Base-by-base conservation (phyloP, 2,797 vertebrate species). In the Dermochelys coriacea region DNA sequence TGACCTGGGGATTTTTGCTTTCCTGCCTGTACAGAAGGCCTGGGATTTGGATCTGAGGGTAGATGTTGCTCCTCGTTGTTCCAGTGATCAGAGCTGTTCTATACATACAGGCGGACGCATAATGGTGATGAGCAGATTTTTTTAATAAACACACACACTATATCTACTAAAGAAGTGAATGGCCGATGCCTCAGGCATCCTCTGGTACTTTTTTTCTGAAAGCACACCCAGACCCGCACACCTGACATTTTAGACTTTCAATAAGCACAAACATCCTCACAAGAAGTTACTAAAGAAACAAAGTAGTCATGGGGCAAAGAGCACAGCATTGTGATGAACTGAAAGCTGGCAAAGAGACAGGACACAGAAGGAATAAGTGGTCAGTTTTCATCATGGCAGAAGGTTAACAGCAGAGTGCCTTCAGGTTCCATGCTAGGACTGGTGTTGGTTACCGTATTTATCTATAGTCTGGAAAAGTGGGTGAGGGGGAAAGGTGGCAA, bases 111-210 rank as follows among this genome's bases (percentile, higher is more conserved):
- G 45, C 12, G 2, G 41, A 75, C 12, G 12, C 71, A 1, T 74
- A 21, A 45, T 2, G 2, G 52, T 1, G 85, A 80, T 77, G 55
- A 86, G 49, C 74, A 75, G 82, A 74, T 64, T 45, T 89, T 85
- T n/a, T 61, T 61, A 19, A 94, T 91, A 52, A 37, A 64, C 82
- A 2, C n/a, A 93, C 94, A 94, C 74, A 88, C 88, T 85, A 81
- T 92, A 86, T 95, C 95, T 96, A 91, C 45, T 85, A 86, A 89
- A 86, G 78, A 54, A 79, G 16, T 83, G 93, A 86, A 5, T 91
- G 64, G 75, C 47, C 50, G 68, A 82, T 55, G 80, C 91, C 37
- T 55, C 82, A 91, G 84, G 23, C 83, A 71, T 19, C 82, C 86
- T 68, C n/a, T 86, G 84, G 27, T 88, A 0, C 50, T 86, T 80